Evolutionary conservation across 2,888 invertebrate species (phyloP), one percentile per base, ranked within the genome.

Genomic region (Poecilobothrus nobilitatus): DNA sequence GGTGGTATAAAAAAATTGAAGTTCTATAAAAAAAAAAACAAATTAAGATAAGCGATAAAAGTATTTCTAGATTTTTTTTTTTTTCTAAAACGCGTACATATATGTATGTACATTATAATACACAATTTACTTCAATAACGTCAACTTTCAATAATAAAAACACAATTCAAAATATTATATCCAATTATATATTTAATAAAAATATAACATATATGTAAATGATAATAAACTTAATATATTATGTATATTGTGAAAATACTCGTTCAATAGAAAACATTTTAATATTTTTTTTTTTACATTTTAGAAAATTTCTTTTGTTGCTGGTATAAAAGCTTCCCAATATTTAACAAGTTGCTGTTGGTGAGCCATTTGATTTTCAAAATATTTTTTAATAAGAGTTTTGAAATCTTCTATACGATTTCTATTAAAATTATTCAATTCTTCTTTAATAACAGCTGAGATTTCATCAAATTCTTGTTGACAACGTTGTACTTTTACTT

Each of bases 381-480:
- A 86, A 81, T 98, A 97, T 76, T 91, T 90, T 67, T 97, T 88
- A 74, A 99, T 87, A 74, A 93, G 92, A 69, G 88, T 86, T 76
- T 96, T 94, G 79, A 99, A 94, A 79, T 99, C 98, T 70, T 88
- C 86, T 65, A 95, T 90, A 73, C 97, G 87, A 73, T 90, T 87
- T 72, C 90, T 87, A 80, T 97, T 97, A 84, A 96, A 97, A 68
- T 94, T 86, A 75, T 94, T 94, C 81, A 97, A 86, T 83, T 98
- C 97, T 74, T 92, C 92, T 79, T 95, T 94, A 73, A 98, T 96
- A 83, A 93, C 94, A 74, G 90, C 89, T 2, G 94, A 97, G 78
- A 97, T 97, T 77, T 91, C 90, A 80, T 97, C 95, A 82, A 98
- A 98, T 78, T 96, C 97, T 75, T 94, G 92, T 80, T 97, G 95